Conservation (phyloP, 2,113 vertebrate genomes). For the Capreolus pygargus region DNA sequence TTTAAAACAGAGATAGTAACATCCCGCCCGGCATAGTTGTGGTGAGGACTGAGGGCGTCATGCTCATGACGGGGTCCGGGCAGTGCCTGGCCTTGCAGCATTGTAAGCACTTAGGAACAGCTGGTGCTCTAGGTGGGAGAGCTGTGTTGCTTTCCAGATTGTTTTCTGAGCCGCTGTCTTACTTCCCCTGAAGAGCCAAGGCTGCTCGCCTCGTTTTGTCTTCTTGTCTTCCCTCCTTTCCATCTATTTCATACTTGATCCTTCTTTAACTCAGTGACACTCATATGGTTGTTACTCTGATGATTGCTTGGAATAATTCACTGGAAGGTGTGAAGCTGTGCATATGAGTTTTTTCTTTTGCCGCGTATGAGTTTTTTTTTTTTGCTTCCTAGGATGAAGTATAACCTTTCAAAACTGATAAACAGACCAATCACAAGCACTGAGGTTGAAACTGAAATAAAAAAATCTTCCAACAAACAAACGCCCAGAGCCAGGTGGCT, state of each 20-base stretch:
- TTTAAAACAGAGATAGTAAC: neutral
- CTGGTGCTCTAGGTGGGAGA: neutral
- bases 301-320: neutral
- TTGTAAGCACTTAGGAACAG: neutral
- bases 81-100: neutral
- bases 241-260: neutral
- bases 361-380: neutral
- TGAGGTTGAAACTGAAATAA: neutral
- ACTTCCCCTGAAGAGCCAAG: neutral
- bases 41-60: neutral
- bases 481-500: neutral
- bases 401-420: neutral
- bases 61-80: neutral
- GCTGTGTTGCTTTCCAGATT: neutral
- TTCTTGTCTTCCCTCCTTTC: neutral
- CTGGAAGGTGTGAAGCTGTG: neutral
- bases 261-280: neutral
- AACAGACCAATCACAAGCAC: neutral
- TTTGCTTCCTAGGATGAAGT: neutral
- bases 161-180: neutral
- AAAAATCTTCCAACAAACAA: neutral
- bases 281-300: neutral
- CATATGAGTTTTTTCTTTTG: neutral
- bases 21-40: neutral
- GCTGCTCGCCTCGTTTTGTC: no score